Conservation (phyloP, 2,797 vertebrate species). For the Cirrhinus mrigala region DNA sequence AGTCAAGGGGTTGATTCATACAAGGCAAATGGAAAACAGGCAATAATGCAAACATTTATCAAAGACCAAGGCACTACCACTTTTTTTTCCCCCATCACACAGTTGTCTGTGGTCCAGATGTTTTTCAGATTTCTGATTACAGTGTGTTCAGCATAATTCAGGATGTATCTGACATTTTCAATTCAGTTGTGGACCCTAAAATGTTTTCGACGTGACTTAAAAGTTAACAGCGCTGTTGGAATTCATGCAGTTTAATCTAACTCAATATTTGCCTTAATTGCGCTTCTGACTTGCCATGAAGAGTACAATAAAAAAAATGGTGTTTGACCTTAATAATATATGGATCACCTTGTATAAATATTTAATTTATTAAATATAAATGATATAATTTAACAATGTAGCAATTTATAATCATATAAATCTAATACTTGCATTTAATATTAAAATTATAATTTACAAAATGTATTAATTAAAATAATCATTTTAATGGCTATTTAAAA, state of each 20-base stretch:
- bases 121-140: background rate
- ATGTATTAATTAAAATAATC: background rate
- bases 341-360: background rate
- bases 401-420: background rate
- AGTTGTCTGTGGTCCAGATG: background rate
- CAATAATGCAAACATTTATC: background rate
- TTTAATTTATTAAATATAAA: background rate
- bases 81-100: background rate
- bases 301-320: background rate
- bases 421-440: background rate
- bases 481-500: background rate
- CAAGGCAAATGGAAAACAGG: constrained; percentile 31
- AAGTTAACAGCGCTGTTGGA: background rate
- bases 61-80: background rate
- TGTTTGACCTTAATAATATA: background rate
- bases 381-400: background rate
- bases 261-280: background rate
- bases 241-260: background rate
- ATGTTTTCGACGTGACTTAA: background rate
- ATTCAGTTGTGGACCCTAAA: background rate
- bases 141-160: background rate
- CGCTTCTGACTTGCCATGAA: background rate
- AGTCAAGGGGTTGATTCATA: constrained; percentile 4
- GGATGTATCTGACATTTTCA: background rate
- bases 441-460: background rate